Evolutionary conservation across 2,797 vertebrate species (phyloP), one percentile per base, ranked within the genome.

Genomic region (Zonotrichia albicollis): DNA sequence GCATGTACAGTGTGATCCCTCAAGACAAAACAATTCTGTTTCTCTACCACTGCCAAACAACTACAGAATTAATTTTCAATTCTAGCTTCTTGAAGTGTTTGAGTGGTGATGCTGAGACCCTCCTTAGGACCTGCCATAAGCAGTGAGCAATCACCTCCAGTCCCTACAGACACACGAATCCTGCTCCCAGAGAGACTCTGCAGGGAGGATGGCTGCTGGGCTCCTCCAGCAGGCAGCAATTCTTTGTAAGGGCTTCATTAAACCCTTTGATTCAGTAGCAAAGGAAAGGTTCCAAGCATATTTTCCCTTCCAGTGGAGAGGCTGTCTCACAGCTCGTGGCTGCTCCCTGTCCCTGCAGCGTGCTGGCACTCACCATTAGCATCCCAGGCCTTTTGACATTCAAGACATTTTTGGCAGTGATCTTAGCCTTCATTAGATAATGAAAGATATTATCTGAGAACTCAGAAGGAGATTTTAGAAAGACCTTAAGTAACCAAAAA

Each of bases 101-200:
- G 45, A 60, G 23, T 1, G 1, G 20, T 34, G 9, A 42, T 78
- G 22, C 54, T 64, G 67, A 67, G 6, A 54, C 15, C 16, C 48
- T 74, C 34, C 0, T 0, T 11, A 36, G 62, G 29, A 62, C 1
- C 0, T 81, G 53, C 34, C 3, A 1, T 53, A n/a, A 61, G 36
- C 54, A 51, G 11, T 5, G 36, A 68, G 36, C 36, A 80, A 0
- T 40, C 61, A 42, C 48, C 48, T 58, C 58, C 50, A 46, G 23
- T 22, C n/a, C 70, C 61, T 50, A 36, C 22, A 84, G 82, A 20
- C 2, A 1, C 3, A 9, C 5, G 36, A 57, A 43, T 70, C 55
- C 55, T 32, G 66, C 42, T 70, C 34, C 51, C 55, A n/a, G 65
- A 38, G 50, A 30, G 23, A 40, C 43, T 65, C 57, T 1, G 0